A percentile compares a stretch with the other conserved stretches of the same genome.
Conservation (phyloP, 2,797 vertebrate species). For the Pipistrellus kuhlii region DNA sequence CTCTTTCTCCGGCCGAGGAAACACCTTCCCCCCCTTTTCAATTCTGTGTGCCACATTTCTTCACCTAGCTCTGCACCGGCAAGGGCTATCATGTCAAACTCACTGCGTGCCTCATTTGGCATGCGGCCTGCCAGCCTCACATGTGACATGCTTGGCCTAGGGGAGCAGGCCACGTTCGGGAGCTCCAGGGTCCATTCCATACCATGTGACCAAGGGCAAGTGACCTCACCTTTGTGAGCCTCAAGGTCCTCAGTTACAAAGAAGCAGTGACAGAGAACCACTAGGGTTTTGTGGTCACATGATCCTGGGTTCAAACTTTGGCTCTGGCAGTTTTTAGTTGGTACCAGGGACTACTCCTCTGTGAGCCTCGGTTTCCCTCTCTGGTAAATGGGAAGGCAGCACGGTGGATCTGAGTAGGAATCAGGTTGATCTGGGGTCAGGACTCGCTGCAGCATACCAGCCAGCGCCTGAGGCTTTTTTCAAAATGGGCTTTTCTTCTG, state of each 20-base stretch:
- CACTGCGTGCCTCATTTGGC: no score
- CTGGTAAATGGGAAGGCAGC: background rate
- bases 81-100: no score
- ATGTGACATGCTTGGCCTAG: background rate
- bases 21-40: background rate
- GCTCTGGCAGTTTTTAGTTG: background rate
- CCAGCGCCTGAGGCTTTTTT: background rate
- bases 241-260: background rate
- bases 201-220: background rate
- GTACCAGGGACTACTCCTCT: background rate
- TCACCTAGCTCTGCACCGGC: background rate
- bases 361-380: background rate
- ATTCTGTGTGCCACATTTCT: background rate
- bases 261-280: background rate
- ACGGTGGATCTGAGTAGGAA: background rate
- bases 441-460: background rate
- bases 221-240: background rate
- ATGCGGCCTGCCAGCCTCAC: no score
- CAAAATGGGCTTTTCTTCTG: background rate
- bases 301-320: background rate
- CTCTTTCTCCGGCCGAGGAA: background rate
- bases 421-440: background rate
- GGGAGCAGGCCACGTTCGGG: background rate
- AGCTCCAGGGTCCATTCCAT: background rate
- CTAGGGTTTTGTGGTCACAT: background rate